Percentiles rank a stretch among this genome's conserved stretches.
phyloP scores from a whole-genome alignment of 2,113 vertebrate species.

The Phoenicopterus ruber region DNA sequence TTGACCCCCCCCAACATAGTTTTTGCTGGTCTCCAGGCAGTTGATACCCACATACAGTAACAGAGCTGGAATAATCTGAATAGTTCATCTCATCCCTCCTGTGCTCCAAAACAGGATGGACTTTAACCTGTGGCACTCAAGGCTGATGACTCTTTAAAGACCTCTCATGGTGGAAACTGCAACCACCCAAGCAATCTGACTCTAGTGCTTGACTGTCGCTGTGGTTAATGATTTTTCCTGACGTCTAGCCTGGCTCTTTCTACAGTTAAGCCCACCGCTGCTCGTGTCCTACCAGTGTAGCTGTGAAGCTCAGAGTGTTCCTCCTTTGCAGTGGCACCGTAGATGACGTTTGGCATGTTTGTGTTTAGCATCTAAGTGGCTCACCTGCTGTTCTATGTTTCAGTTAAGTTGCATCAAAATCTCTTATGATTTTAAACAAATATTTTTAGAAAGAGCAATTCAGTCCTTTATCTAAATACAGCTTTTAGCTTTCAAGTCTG shows the following conservation, averaged over 20 bases:
- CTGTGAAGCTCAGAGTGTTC: not conserved
- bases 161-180: not conserved
- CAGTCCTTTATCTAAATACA: not conserved
- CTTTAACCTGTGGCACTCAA: fast-evolving
- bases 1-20: no score
- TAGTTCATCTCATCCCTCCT: not conserved
- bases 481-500: not conserved
- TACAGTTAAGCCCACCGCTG: not conserved
- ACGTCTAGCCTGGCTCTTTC: not conserved
- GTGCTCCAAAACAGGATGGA: not conserved
- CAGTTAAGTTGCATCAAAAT: not conserved
- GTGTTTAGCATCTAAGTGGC: not conserved
- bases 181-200: not conserved
- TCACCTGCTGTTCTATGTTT: not conserved
- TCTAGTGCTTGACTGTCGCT: not conserved
- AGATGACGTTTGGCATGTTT: not conserved
- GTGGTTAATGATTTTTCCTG: not conserved
- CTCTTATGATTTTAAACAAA: not conserved
- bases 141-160: not conserved
- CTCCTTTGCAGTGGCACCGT: not conserved
- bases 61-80: not conserved
- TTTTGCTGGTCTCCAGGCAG: not conserved
- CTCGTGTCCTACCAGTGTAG: fast-evolving
- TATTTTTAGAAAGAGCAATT: not conserved
- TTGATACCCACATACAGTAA: not conserved